A percentile compares a stretch with the other conserved stretches of the same genome.
These are phyloP conservation scores for Euphonia xanthogaster DNA, from an alignment of 2,797 vertebrate species.

Conservation along the genomic window DNA sequence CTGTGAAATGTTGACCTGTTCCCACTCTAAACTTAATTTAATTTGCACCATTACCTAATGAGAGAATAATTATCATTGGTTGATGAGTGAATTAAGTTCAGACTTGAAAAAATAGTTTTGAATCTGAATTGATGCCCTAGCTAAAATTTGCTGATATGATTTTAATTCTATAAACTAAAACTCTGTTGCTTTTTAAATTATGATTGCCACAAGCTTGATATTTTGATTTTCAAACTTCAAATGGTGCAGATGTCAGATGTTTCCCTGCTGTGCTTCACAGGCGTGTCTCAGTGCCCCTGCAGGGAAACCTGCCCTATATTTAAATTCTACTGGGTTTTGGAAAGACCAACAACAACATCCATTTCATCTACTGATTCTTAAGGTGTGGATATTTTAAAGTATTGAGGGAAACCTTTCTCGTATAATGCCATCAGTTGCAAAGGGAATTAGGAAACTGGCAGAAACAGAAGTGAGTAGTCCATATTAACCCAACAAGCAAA, in stretches of 20 bases:
- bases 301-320: background rate
- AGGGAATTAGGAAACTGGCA: background rate
- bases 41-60: background rate
- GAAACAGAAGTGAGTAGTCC: background rate
- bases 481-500: background rate
- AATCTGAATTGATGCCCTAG: background rate
- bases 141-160: background rate
- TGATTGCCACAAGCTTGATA: background rate
- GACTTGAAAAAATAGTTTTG: background rate
- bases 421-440: background rate
- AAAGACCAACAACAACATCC: background rate
- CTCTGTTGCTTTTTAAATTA: background rate
- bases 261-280: background rate
- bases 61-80: background rate
- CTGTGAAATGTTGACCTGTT: background rate
- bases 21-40: background rate
- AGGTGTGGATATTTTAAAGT: background rate
- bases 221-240: background rate
- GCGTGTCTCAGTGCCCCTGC: rapidly evolving
- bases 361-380: background rate
- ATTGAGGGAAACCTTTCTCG: background rate
- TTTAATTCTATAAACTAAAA: background rate
- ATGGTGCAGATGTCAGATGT: background rate
- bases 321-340: background rate
- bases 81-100: background rate